These are phyloP conservation scores for Priocnemis perturbator DNA, from an alignment of 2,888 invertebrate genomes.

Conservation along the genomic window DNA sequence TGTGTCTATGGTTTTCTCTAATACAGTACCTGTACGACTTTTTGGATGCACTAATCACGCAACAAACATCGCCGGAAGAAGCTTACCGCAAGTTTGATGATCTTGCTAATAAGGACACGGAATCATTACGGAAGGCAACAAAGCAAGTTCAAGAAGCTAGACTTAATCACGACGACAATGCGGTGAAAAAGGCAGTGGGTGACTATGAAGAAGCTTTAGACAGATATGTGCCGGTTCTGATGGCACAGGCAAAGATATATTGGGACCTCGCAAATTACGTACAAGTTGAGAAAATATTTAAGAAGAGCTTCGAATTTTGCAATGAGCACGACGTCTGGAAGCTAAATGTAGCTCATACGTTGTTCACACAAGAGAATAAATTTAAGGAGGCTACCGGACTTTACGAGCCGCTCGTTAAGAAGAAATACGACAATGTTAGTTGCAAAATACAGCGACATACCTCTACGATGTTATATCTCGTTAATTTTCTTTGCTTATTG, in stretches of 20 bases:
- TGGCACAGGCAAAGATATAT: slow-evolving; percentile 99
- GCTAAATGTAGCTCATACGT: slow-evolving; percentile 97
- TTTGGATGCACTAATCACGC: slow-evolving; percentile 96
- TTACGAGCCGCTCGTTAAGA: slow-evolving; percentile 98
- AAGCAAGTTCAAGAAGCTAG: slow-evolving; percentile 96
- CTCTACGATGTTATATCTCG: background rate
- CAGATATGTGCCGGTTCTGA: slow-evolving; percentile 97
- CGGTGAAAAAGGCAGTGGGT: slow-evolving; percentile 91
- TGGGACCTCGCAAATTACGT: slow-evolving; percentile 98
- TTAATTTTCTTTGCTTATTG: background rate
- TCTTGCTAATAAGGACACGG: slow-evolving; percentile 92
- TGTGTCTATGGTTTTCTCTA: slow-evolving; percentile 7
- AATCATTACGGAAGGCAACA: slow-evolving; percentile 91
- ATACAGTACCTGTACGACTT: slow-evolving; percentile 92
- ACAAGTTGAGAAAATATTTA: slow-evolving; percentile 97
- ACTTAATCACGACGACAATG: slow-evolving; percentile 90
- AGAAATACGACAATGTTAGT: slow-evolving; percentile 89
- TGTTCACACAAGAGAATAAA: slow-evolving; percentile 99
- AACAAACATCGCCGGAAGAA: slow-evolving; percentile 97
- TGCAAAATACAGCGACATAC: background rate
- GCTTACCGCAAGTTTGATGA: slow-evolving; percentile 97
- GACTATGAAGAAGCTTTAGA: slow-evolving; percentile 94
- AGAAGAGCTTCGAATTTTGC: slow-evolving; percentile 98
- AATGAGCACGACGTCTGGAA: slow-evolving; percentile 98
- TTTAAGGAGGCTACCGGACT: slow-evolving; percentile 98